Conservation (phyloP, 2,797 vertebrate species). For the Aotus griseimembra region DNA sequence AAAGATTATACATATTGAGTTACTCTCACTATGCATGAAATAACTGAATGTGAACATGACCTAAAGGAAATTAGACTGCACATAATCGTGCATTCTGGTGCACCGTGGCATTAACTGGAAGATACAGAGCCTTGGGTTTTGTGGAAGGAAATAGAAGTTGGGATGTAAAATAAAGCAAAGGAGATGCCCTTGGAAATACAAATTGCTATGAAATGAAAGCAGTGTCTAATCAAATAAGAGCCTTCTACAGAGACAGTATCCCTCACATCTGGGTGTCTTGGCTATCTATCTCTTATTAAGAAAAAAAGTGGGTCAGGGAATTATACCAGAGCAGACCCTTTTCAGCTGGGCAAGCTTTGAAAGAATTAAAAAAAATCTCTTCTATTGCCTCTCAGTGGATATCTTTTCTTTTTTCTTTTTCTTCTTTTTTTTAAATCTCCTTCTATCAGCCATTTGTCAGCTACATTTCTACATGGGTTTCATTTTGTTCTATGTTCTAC, state of each 20-base stretch:
- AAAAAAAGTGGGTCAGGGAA: conserved; percentile 22
- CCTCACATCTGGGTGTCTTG: conserved; percentile 46
- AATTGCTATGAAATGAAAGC: conserved; percentile 69
- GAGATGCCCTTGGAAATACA: conserved; percentile 60
- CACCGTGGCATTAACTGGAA: conserved; percentile 57
- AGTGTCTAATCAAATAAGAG: conserved; percentile 57
- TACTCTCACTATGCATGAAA: conserved; percentile 32
- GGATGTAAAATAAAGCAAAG: conserved; percentile 59
- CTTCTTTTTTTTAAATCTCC: not conserved
- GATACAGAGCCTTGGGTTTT: conserved; percentile 58
- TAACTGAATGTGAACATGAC: conserved; percentile 57
- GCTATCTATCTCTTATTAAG: conserved; percentile 30
- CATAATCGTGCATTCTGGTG: conserved; percentile 59
- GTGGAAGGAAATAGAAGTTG: conserved; percentile 51
- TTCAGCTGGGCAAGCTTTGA: conserved; percentile 40
- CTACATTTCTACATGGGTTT: conserved; percentile 20
- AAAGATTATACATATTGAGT: conserved; percentile 49
- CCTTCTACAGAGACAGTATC: conserved; percentile 52
- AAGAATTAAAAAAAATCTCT: conserved; percentile 38
- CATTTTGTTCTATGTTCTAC: not conserved
- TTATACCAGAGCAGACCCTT: conserved; percentile 34
- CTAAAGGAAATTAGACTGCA: conserved; percentile 70
- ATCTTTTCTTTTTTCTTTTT: not conserved
- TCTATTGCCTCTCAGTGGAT: conserved; percentile 17
- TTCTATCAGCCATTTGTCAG: not conserved